Evolutionary conservation across 2,888 invertebrate genomes (phyloP).

Genomic region (Pandemis heparana): DNA sequence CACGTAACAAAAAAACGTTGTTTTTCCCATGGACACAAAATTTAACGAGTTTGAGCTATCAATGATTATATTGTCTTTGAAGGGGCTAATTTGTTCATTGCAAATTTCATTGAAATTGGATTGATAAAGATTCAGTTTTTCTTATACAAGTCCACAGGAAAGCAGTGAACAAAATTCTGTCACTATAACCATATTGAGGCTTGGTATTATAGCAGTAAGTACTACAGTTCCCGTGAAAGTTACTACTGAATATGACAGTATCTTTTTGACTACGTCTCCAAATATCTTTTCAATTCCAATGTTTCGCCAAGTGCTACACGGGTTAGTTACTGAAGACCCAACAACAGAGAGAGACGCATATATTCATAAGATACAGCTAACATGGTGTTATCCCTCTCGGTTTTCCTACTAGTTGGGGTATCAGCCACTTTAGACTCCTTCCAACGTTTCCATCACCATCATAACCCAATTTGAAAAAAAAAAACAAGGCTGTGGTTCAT

Average conservation of each 20-base stretch:
- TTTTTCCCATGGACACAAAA: too few species aligned
- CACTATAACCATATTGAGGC: too few species aligned
- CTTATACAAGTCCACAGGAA: too few species aligned
- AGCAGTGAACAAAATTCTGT: too few species aligned
- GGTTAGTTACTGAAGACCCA: not conserved
- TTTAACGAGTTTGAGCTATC: too few species aligned
- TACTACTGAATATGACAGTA: not conserved
- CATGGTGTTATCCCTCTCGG: not conserved
- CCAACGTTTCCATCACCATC: not conserved
- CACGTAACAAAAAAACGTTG: too few species aligned
- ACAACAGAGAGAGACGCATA: not conserved
- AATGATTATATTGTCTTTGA: too few species aligned
- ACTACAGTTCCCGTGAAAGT: not conserved
- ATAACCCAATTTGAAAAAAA: not conserved
- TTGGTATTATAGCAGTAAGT: too few species aligned
- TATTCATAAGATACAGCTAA: not conserved
- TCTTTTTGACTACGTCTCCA: not conserved
- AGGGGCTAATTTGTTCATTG: too few species aligned
- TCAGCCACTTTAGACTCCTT: slow-evolving; percentile 1
- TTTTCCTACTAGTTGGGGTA: not conserved
- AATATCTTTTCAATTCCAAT: not conserved
- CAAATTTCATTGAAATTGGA: too few species aligned
- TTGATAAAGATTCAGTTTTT: too few species aligned
- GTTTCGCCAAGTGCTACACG: slow-evolving; percentile 2
- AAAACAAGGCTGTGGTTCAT: not conserved